Base-by-base conservation (phyloP, 2,888 invertebrate genomes). In the Acronicta aceris region DNA sequence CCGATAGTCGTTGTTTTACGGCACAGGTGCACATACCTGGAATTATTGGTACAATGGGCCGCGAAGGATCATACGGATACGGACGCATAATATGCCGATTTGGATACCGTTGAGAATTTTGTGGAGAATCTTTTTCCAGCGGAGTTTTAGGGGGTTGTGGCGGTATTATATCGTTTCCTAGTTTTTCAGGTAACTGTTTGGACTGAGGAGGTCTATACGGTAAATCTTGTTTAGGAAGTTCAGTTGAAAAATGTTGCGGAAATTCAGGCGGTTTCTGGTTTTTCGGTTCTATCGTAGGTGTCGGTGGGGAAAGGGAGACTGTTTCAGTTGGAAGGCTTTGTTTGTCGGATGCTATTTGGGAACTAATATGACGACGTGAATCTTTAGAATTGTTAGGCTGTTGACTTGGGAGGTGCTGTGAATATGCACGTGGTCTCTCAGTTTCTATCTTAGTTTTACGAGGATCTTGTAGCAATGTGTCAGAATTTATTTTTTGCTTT, bases 1-100 rank as follows among this genome's bases (percentile, higher is more conserved):
- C 36, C 41, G 27, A 47, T 47, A 17, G 1, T 10, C 36, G 38
- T 43, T 9, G 9, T 7, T n/a, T 40, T 13, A 9, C n/a, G 45
- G 25, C 21, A 25, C 43, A 48, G 30, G 7, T 53, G 38, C 49
- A 45, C 9, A 2, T 49, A 6, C 36, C 49, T 27, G 46, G 12
- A 61, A 55, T 27, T 1, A 49, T 50, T 16, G 25, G 41, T 15
- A 52, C 41, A 12, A n/a, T 52, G 2, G 41, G 41, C 12, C 30
- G 42, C 8, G 2, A 17, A 33, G 33, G 15, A 13, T 52, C 43
- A 1, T 30, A 42, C 21, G 42, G 43, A 52, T 52, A n/a, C 9
- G 42, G 33, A 6, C n/a, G 33, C 33, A 16, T n/a, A 9, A 15
- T 9, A 27, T 27, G 9, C 25, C n/a, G 45, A 12, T 15, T 46